Conservation (phyloP, 1,140 invertebrate species). For the Drosophila micromelanica region DNA sequence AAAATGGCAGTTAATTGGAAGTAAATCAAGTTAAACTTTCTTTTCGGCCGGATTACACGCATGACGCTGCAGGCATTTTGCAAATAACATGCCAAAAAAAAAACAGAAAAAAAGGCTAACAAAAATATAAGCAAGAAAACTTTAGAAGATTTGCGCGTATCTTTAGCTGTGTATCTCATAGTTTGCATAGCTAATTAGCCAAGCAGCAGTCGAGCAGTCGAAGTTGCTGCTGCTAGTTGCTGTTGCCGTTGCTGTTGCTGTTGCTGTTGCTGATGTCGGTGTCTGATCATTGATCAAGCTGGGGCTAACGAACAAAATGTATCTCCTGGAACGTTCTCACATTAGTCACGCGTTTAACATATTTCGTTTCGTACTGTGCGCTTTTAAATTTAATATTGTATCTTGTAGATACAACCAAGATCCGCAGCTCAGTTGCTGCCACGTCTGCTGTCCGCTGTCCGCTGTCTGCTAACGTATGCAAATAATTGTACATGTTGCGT, state of each 20-base stretch:
- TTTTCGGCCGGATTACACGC: conserved; percentile 68
- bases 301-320: conserved; percentile 72
- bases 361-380: conserved; percentile 70
- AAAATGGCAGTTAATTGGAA: conserved; percentile 80
- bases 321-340: conserved; percentile 77
- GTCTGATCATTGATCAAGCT: conserved; percentile 69
- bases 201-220: conserved; percentile 8
- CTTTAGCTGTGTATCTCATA: conserved; percentile 77
- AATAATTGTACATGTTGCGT: conserved; percentile 75
- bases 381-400: conserved; percentile 78
- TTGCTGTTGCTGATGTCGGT: conserved; percentile 55
- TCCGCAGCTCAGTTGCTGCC: conserved; percentile 9
- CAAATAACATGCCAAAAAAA: conserved; percentile 56
- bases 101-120: conserved; percentile 9
- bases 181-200: conserved; percentile 81
- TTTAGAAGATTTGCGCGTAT: conserved; percentile 53
- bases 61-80: conserved; percentile 68
- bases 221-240: conserved; percentile 19
- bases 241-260: conserved; percentile 41
- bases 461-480: conserved; percentile 54
- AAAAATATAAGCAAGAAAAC: background rate
- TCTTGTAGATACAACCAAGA: conserved; percentile 49
- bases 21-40: conserved; percentile 78
- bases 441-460: background rate
- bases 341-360: conserved; percentile 82